phyloP scores from a whole-genome alignment of 2,797 vertebrate genomes.

The Sebastes alutus region DNA sequence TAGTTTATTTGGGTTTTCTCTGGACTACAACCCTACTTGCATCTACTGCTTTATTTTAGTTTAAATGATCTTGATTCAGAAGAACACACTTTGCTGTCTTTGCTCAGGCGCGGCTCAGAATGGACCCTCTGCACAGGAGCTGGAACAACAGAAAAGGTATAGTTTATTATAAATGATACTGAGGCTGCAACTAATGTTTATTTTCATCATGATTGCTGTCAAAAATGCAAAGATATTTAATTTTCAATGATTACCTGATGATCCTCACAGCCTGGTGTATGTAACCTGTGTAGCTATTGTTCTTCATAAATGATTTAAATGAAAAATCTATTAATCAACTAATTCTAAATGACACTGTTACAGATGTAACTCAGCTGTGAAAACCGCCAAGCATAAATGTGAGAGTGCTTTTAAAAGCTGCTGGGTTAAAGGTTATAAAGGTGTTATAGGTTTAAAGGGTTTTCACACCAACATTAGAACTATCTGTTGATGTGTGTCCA shows the following conservation, averaged over 20 bases:
- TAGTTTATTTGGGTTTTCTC: neutral
- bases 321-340: neutral
- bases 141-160: conserved; percentile 85
- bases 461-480: neutral
- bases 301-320: neutral
- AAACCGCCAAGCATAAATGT: neutral
- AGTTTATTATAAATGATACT: neutral
- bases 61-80: neutral
- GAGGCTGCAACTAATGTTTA: neutral
- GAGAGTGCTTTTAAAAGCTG: neutral
- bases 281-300: neutral
- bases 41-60: neutral
- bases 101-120: conserved; percentile 67
- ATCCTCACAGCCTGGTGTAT: neutral
- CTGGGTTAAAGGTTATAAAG: too few species aligned
- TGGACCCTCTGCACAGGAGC: conserved; percentile 78
- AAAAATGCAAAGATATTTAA: neutral
- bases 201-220: neutral
- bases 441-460: too few species aligned
- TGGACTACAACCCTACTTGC: neutral
- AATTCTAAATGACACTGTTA: neutral
- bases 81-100: neutral
- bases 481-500: neutral
- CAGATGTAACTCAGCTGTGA: neutral
- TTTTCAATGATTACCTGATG: neutral